These are phyloP conservation scores for Trisateles emortualis DNA, from an alignment of 2,888 invertebrate species.

Conservation along the genomic window DNA sequence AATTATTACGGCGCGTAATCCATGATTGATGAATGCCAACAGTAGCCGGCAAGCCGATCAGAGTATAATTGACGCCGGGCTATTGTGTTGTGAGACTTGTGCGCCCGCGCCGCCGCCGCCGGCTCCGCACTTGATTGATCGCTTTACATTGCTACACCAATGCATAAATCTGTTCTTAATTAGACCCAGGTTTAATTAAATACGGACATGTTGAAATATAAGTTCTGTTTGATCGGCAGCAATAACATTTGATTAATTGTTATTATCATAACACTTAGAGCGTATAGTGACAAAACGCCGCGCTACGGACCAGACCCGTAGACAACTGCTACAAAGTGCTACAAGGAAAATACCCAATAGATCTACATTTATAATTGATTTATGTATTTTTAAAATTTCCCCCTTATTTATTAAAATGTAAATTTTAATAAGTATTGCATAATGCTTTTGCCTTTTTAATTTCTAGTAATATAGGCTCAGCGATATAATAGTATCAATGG, in stretches of 20 bases:
- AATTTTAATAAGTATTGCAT: not conserved
- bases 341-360: slow-evolving; percentile 17
- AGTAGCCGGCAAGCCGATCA: slow-evolving; percentile 67
- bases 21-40: slow-evolving; percentile 79
- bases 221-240: slow-evolving; percentile 57
- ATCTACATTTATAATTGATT: not conserved
- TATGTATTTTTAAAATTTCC: not conserved
- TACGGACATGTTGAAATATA: slow-evolving; percentile 64
- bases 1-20: slow-evolving; percentile 77
- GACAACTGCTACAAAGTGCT: slow-evolving; percentile 42
- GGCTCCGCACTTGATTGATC: slow-evolving; percentile 64
- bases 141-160: slow-evolving; percentile 58
- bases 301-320: slow-evolving; percentile 42
- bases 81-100: slow-evolving; percentile 58
- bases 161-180: slow-evolving; percentile 69
- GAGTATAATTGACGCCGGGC: slow-evolving; percentile 70
- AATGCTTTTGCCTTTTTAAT: not conserved
- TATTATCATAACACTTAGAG: slow-evolving; percentile 41
- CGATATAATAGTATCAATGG: not conserved
- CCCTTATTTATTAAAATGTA: not conserved
- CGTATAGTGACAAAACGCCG: slow-evolving; percentile 39
- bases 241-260: slow-evolving; percentile 60
- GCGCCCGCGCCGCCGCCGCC: slow-evolving; percentile 23
- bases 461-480: not conserved
- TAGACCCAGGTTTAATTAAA: slow-evolving; percentile 73